Evolutionary conservation across 2,888 invertebrate genomes (phyloP), one percentile per base, ranked within the genome.

Genomic region (Philhelius pedissequus): DNA sequence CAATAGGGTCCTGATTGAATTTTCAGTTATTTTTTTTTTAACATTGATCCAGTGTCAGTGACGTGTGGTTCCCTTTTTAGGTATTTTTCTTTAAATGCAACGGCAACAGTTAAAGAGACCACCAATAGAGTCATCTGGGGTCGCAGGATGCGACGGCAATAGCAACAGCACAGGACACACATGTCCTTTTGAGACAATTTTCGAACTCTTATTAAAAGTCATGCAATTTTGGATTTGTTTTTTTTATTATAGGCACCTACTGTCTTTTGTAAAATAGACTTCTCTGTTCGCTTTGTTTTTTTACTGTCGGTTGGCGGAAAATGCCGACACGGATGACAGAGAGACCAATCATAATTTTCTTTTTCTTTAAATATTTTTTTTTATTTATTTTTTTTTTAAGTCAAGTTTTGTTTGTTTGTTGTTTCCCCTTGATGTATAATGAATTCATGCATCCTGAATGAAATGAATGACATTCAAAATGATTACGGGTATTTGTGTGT

Each of bases 101-200:
- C 64, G 56, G 56, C 15, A 27, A 70, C 60, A 64, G 50, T 56
- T 48, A 18, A n/a, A 56, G 20, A 80, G 84, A 80, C 84, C 84
- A 84, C 80, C 84, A 84, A 84, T 84, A 75, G 84, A 84, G 84
- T 84, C 80, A 84, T 84, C 84, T 84, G 84, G 84, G 70, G 70
- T 79, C 79, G 70, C 45, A 18, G n/a, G 56, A 69, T 69, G 32
- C n/a, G n/a, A n/a, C n/a, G n/a, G n/a, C n/a, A n/a, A n/a, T n/a
- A n/a, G n/a, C n/a, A n/a, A 38, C 56, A 50, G 76, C 43, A 73
- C 66, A 68, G 56, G 56, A 60, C 50, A 73, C 74, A 83, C 75
- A 76, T 84, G 84, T 84, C 79, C 58, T 66, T 64, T 70, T 69
- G 64, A 75, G 69, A 75, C 62, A 78, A 56, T 79, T 79, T 38